phyloP scores from a whole-genome alignment of 2,113 vertebrate genomes.

The Ictalurus punctatus region DNA sequence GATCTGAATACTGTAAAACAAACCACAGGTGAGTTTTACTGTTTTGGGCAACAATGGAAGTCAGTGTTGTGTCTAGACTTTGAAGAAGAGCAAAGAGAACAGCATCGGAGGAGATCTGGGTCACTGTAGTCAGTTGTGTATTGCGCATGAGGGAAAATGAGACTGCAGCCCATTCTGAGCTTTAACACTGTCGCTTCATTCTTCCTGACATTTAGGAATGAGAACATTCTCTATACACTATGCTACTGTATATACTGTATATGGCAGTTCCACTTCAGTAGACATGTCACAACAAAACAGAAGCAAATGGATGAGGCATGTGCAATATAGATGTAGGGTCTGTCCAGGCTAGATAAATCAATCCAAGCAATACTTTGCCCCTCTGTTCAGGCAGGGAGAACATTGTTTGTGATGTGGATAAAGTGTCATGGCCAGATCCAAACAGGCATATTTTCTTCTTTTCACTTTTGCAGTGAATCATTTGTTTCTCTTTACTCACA shows the following conservation, averaged over 20 bases:
- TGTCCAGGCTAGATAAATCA: conserved; percentile 9
- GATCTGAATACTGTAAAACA: background rate
- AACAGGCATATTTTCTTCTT: background rate
- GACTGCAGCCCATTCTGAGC: background rate
- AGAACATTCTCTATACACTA: background rate
- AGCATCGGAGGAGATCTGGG: background rate
- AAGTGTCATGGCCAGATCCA: background rate
- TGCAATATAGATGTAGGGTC: background rate
- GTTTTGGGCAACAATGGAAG: background rate
- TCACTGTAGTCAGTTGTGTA: background rate
- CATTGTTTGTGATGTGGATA: background rate
- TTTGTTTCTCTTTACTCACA: background rate
- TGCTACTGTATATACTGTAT: background rate
- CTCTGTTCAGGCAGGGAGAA: background rate
- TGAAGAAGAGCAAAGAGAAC: background rate
- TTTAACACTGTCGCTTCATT: background rate
- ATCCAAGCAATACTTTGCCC: conserved; percentile 1
- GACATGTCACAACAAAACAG: background rate
- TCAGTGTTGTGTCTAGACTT: background rate
- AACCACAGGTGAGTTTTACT: background rate
- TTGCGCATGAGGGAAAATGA: background rate
- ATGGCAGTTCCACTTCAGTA: background rate
- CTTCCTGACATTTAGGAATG: background rate
- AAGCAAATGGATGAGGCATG: background rate
- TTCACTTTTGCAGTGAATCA: background rate